phyloP scores from a whole-genome alignment of 2,113 vertebrate species.

The Bombycilla garrulus region DNA sequence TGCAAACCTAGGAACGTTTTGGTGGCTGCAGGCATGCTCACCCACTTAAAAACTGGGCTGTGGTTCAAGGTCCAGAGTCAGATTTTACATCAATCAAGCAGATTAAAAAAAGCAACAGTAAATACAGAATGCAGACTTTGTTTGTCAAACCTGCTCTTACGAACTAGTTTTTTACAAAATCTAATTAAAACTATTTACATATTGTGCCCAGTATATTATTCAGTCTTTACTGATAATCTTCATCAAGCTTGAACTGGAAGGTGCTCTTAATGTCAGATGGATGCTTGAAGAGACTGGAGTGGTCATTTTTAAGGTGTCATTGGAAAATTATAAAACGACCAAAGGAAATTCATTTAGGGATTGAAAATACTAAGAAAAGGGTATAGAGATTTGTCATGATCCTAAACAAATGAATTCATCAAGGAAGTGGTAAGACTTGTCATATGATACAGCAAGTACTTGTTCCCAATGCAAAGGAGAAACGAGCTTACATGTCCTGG shows the following conservation, averaged over 20 bases:
- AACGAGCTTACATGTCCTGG: background rate
- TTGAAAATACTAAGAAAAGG: background rate
- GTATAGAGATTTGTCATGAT: background rate
- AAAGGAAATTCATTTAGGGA: background rate
- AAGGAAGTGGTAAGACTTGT: background rate
- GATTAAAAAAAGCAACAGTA: background rate
- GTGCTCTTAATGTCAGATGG: background rate
- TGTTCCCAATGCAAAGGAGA: constrained; percentile 18
- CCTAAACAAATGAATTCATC: background rate
- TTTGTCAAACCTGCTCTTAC: background rate
- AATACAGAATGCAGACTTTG: background rate
- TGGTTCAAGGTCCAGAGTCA: background rate
- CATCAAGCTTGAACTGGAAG: rapidly evolving
- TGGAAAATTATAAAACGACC: background rate
- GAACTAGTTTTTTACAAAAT: background rate
- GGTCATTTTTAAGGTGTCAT: background rate
- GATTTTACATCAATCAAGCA: background rate
- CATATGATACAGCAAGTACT: background rate
- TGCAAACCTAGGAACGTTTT: background rate
- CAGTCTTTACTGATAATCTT: background rate
- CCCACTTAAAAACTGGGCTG: background rate
- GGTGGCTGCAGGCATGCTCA: background rate
- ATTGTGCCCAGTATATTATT: background rate
- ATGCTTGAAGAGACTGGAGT: background rate
- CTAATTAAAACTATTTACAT: background rate